These are phyloP conservation scores for Melanotaenia parkinsoni DNA, from an alignment of 2,797 vertebrate species.

Conservation along the genomic window DNA sequence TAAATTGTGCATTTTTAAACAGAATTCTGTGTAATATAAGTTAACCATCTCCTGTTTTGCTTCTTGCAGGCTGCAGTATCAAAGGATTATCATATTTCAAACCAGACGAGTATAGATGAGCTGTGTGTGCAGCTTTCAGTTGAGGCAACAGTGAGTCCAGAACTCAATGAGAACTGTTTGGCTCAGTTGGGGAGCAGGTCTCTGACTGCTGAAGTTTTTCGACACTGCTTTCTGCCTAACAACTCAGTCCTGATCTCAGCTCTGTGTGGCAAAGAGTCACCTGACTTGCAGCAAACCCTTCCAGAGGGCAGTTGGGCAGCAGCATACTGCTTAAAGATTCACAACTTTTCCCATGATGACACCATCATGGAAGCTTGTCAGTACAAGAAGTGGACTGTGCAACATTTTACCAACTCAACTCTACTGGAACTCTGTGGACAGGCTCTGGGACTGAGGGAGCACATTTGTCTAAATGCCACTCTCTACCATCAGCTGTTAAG, in stretches of 20 bases:
- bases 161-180: constrained; percentile 77
- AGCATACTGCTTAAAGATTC: constrained; percentile 77
- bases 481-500: constrained; percentile 77
- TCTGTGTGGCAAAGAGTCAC: constrained; percentile 77
- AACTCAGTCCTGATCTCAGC: constrained; percentile 78
- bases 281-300: constrained; percentile 57
- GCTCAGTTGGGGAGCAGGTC: constrained; percentile 75
- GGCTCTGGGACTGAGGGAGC: constrained; percentile 79
- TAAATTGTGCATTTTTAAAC: constrained; percentile 6
- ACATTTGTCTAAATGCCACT: constrained; percentile 84
- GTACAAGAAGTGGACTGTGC: constrained; percentile 76
- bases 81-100: constrained; percentile 79
- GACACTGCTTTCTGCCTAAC: constrained; percentile 89
- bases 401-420: constrained; percentile 76
- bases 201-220: constrained; percentile 84
- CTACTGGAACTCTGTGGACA: constrained; percentile 78
- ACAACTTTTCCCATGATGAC: constrained; percentile 64
- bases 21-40: neutral
- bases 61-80: constrained; percentile 73
- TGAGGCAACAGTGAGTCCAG: constrained; percentile 48
- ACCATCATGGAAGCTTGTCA: constrained; percentile 73
- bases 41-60: constrained; percentile 11
- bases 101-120: constrained; percentile 81
- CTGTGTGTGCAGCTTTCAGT: constrained; percentile 84
- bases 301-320: constrained; percentile 81